Evolutionary conservation across 2,888 invertebrate genomes (phyloP).

Genomic region (Lasioglossum figueresi): DNA sequence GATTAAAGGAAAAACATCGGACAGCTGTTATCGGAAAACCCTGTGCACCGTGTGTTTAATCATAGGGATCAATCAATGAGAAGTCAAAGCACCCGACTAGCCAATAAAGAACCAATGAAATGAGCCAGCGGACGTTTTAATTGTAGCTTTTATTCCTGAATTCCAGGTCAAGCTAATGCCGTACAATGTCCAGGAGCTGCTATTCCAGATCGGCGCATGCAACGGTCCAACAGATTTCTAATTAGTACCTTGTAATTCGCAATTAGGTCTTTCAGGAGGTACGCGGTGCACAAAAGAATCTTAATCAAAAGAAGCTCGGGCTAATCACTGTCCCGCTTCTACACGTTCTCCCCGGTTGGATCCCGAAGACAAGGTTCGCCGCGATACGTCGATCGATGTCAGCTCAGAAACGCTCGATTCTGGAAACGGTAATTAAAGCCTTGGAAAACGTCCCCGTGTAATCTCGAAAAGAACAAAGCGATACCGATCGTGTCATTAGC

Average conservation of each 20-base stretch:
- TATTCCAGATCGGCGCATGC: not conserved
- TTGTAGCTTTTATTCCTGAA: not conserved
- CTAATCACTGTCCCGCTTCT: not conserved
- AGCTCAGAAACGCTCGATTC: not conserved
- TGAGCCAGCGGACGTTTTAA: constrained; percentile 1
- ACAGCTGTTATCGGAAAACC: not conserved
- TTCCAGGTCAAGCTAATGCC: not conserved
- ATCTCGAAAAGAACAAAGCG: not conserved
- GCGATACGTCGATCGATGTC: constrained; percentile 3
- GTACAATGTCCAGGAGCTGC: not conserved
- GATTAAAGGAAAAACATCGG: not conserved
- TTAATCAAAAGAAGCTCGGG: constrained; percentile 15
- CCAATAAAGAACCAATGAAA: not conserved
- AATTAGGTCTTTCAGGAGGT: constrained; percentile 2
- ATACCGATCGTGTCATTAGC: constrained; percentile 11
- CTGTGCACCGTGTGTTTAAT: not conserved
- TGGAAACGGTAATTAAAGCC: constrained; percentile 11
- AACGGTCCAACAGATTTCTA: constrained; percentile 16
- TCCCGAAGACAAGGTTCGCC: not conserved
- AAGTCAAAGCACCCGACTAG: not conserved
- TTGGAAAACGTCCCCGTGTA: not conserved
- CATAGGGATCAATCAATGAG: not conserved
- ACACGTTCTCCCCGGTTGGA: not conserved
- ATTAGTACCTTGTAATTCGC: constrained; percentile 12
- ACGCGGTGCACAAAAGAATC: constrained; percentile 6